These are phyloP conservation scores for Plumapathes pennacea DNA, from an alignment of 92 coral and sea anemone species.

Conservation along the genomic window DNA sequence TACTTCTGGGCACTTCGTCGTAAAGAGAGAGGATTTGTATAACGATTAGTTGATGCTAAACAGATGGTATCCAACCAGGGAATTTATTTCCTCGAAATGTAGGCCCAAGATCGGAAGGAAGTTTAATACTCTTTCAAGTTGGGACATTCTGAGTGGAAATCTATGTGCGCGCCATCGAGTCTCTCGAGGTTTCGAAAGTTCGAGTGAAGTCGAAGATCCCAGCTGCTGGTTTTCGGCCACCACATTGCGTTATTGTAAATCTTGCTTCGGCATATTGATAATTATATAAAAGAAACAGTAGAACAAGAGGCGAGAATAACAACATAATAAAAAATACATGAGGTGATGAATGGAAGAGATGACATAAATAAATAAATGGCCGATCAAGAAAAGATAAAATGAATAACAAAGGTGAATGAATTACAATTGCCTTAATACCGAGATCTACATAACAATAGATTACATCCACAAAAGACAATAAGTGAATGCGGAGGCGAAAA, in stretches of 20 bases:
- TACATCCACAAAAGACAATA: constrained; percentile 95
- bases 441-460: constrained; percentile 99
- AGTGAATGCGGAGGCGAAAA: constrained; percentile 84
- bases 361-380: constrained; percentile 99
- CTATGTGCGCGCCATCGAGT: constrained; percentile 6
- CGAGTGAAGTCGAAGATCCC: constrained; percentile 18
- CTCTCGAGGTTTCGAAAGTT: constrained; percentile 16
- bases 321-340: constrained; percentile 99
- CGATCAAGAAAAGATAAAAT: constrained; percentile 98
- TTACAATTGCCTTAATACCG: constrained; percentile 94
- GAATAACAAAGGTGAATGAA: constrained; percentile 98
- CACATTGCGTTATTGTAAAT: constrained; percentile 53
- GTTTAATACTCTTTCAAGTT: constrained; percentile 78
- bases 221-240: constrained; percentile 10
- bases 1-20: constrained; percentile 18
- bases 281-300: constrained; percentile 85
- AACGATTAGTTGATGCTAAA: constrained; percentile 75
- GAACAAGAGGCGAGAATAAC: constrained; percentile 88
- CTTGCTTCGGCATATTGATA: constrained; percentile 73
- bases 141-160: constrained; percentile 23
- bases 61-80: constrained; percentile 91
- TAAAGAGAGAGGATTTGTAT: constrained; percentile 54
- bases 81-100: constrained; percentile 91
- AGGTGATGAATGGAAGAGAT: constrained; percentile 88
- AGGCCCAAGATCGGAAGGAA: constrained; percentile 76